phyloP scores from a whole-genome alignment of 2,888 invertebrate genomes.

The Myathropa florea region DNA sequence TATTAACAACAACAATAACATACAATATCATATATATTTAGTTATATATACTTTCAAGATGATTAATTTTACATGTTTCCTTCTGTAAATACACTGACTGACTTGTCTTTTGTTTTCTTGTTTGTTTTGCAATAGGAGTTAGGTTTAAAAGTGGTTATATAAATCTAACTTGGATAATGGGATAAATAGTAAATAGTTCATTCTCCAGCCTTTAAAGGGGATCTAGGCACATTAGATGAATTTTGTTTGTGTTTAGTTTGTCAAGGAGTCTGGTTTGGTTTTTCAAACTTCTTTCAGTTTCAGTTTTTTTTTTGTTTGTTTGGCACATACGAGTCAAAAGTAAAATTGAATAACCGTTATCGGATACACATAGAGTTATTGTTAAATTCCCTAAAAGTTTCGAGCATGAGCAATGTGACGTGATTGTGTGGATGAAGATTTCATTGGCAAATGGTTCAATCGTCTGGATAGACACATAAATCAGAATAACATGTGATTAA shows the following conservation, averaged over 20 bases:
- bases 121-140: constrained; percentile 32
- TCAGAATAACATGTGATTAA: neutral
- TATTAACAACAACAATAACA: constrained; percentile 57
- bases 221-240: constrained; percentile 70
- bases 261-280: constrained; percentile 50
- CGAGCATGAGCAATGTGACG: constrained; percentile 32
- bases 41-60: constrained; percentile 15
- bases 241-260: constrained; percentile 60
- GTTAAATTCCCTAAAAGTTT: constrained; percentile 42
- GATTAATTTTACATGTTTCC: constrained; percentile 34
- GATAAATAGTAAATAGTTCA: constrained; percentile 67
- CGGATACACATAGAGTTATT: constrained; percentile 47
- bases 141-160: constrained; percentile 50
- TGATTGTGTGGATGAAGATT: constrained; percentile 14
- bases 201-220: constrained; percentile 69
- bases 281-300: constrained; percentile 23
- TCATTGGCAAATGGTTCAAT: constrained; percentile 39
- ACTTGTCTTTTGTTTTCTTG: constrained; percentile 16
- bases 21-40: constrained; percentile 30
- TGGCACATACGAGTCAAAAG: constrained; percentile 72
- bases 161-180: constrained; percentile 67
- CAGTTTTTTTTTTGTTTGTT: constrained; percentile 59
- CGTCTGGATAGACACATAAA: neutral
- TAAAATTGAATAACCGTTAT: constrained; percentile 29
- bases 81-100: constrained; percentile 55